A percentile compares a stretch with the other conserved stretches of the same genome.
These are phyloP conservation scores for Autographa pulchrina DNA, from an alignment of 2,888 invertebrate species.

Conservation along the genomic window DNA sequence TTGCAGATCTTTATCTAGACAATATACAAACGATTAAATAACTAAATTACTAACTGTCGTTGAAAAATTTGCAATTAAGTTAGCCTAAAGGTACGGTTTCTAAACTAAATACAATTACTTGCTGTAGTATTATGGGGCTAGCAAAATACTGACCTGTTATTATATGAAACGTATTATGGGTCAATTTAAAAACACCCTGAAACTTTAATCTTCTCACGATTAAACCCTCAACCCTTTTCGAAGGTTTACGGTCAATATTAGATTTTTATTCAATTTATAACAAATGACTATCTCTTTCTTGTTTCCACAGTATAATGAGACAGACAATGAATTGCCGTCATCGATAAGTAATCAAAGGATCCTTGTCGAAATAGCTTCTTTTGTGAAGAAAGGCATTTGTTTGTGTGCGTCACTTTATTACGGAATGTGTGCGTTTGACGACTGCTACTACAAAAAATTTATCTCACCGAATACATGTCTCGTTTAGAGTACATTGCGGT, in stretches of 20 bases:
- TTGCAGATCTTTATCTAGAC: too few relatives aligned
- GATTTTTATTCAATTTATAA: conserved; percentile 30
- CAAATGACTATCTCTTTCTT: conserved; percentile 14
- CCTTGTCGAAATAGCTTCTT: conserved; percentile 71
- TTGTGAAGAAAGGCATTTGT: conserved; percentile 63
- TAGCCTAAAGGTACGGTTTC: too few relatives aligned
- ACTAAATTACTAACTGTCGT: too few relatives aligned
- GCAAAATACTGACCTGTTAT: too few relatives aligned
- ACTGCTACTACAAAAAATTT: conserved; percentile 29
- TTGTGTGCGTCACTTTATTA: conserved; percentile 59
- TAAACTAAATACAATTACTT: too few relatives aligned
- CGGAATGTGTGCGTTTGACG: conserved; percentile 59
- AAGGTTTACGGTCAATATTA: conserved; percentile 8
- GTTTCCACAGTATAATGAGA: conserved; percentile 34
- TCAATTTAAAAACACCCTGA: not conserved
- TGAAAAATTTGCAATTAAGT: too few relatives aligned
- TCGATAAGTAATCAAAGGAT: conserved; percentile 60
- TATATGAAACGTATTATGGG: too few relatives aligned
- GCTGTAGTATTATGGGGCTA: too few relatives aligned
- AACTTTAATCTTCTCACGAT: not conserved
- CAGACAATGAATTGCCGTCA: conserved; percentile 57
- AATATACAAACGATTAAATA: too few relatives aligned
- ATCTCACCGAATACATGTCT: conserved; percentile 3
- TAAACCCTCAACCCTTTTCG: not conserved
- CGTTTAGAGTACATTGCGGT: conserved; percentile 19